Evolutionary conservation across 2,797 vertebrate species (phyloP).

Genomic region (Melanotaenia boesemani): DNA sequence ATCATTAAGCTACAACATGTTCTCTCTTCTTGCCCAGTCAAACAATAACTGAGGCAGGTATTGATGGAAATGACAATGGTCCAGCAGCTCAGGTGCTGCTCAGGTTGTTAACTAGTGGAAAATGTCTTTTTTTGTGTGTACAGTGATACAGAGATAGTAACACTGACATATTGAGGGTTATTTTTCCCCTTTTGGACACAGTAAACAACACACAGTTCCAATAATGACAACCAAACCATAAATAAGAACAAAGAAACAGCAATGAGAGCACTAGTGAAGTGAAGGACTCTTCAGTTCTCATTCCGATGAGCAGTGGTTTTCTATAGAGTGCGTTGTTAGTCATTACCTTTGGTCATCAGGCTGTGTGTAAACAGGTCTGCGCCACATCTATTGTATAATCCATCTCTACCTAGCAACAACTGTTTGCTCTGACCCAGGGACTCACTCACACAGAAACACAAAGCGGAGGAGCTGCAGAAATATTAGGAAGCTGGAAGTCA

Average conservation of each 20-base stretch:
- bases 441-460: slow-evolving; percentile 30
- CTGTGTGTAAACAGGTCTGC: slow-evolving; percentile 74
- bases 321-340: slow-evolving; percentile 27
- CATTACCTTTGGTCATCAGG: slow-evolving; percentile 52
- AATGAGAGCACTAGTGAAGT: background rate
- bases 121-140: slow-evolving; percentile 9
- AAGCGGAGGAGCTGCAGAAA: slow-evolving; percentile 17
- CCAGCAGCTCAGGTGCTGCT: background rate
- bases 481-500: slow-evolving; percentile 8
- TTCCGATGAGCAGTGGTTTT: slow-evolving; percentile 20
- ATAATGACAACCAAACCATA: slow-evolving; percentile 1
- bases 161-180: background rate
- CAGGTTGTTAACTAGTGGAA: slow-evolving; percentile 30
- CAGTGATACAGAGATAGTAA: slow-evolving; percentile 19
- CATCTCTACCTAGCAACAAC: slow-evolving; percentile 81
- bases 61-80: background rate
- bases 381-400: slow-evolving; percentile 60
- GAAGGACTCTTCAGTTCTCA: slow-evolving; percentile 2
- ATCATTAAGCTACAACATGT: background rate
- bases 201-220: background rate
- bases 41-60: slow-evolving; percentile 8
- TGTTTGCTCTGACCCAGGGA: slow-evolving; percentile 72
- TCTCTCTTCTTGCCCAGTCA: background rate
- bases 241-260: slow-evolving; percentile 10
- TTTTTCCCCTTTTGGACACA: slow-evolving; percentile 3